phyloP scores from a whole-genome alignment of 2,113 vertebrate species.

The Tamias sibiricus region DNA sequence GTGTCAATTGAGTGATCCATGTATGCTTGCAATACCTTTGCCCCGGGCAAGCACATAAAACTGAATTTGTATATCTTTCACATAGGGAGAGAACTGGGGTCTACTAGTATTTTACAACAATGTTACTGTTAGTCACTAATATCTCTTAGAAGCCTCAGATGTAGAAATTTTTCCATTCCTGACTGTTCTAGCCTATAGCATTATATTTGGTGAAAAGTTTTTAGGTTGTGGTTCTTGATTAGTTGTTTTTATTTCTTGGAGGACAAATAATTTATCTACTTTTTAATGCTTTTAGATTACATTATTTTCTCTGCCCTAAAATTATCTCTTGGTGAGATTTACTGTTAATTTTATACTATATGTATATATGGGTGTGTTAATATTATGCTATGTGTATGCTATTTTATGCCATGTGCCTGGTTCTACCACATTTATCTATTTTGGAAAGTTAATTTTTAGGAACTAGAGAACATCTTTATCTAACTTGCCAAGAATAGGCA shows the following conservation, averaged over 20 bases:
- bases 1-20: not conserved
- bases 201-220: not conserved
- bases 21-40: not conserved
- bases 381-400: not conserved
- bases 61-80: not conserved
- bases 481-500: slow-evolving; percentile 7
- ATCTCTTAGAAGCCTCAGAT: not conserved
- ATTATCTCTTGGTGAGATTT: not conserved
- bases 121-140: not conserved
- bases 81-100: not conserved
- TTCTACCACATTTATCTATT: slow-evolving; percentile 41
- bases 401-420: slow-evolving; percentile 18
- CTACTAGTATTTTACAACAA: not conserved
- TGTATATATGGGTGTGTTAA: not conserved
- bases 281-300: slow-evolving; percentile 43
- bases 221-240: not conserved
- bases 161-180: not conserved
- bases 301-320: not conserved
- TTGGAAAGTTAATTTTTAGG: slow-evolving; percentile 64
- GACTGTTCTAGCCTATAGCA: not conserved
- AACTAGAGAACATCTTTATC: slow-evolving; percentile 29
- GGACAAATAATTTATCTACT: not conserved
- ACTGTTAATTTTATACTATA: not conserved
- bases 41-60: not conserved
- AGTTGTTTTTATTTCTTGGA: slow-evolving; percentile 12